phyloP scores from a whole-genome alignment of 2,888 invertebrate genomes.

The Hipparchia semele region DNA sequence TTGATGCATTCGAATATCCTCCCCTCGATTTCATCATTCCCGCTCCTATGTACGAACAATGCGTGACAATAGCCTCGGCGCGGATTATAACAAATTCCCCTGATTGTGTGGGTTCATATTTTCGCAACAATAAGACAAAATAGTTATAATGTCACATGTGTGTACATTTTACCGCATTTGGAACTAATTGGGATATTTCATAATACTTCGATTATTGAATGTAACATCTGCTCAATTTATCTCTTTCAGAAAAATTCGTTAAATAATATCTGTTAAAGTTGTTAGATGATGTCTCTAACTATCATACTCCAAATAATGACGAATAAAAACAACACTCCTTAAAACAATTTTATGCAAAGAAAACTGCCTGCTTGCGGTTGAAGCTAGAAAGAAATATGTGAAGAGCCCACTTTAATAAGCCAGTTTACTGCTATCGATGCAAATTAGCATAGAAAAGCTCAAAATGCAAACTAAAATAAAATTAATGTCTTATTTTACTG shows the following conservation, averaged over 20 bases:
- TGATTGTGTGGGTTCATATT: slow-evolving; percentile 81
- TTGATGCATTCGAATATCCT: slow-evolving; percentile 47
- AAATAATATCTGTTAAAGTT: neutral
- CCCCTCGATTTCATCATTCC: slow-evolving; percentile 62
- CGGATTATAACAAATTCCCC: slow-evolving; percentile 81
- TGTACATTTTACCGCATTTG: slow-evolving; percentile 74
- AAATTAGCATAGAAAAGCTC: slow-evolving; percentile 19
- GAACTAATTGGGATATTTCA: slow-evolving; percentile 81
- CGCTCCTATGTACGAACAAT: slow-evolving; percentile 57
- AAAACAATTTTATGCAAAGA: neutral
- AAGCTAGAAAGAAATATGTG: neutral
- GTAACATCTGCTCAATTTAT: slow-evolving; percentile 66
- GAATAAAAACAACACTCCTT: too few relatives aligned
- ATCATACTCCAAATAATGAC: neutral
- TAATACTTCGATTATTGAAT: slow-evolving; percentile 68
- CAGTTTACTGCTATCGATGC: slow-evolving; percentile 2
- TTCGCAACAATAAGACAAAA: slow-evolving; percentile 79
- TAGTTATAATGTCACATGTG: slow-evolving; percentile 80
- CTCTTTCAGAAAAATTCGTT: slow-evolving; percentile 19
- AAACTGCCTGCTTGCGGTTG: neutral
- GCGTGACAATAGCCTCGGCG: slow-evolving; percentile 71
- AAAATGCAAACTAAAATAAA: slow-evolving; percentile 15
- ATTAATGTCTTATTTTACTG: slow-evolving; percentile 21
- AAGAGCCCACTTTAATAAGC: slow-evolving; percentile 7
- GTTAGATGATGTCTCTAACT: neutral